These are phyloP conservation scores for Pelusios castaneus DNA, from an alignment of 2,113 vertebrate genomes.

Conservation along the genomic window DNA sequence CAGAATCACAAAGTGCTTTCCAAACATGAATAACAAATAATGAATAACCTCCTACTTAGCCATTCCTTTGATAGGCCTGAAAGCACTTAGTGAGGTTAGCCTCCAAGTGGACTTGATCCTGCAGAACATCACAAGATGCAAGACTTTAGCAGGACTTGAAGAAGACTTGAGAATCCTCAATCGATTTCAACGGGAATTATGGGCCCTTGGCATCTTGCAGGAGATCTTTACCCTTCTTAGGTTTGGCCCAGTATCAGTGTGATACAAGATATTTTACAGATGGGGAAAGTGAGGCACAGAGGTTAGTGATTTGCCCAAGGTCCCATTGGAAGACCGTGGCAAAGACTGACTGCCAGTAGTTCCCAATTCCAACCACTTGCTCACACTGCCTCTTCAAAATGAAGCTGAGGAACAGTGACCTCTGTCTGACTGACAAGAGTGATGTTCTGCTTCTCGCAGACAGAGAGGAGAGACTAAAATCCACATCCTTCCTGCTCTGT, in stretches of 20 bases:
- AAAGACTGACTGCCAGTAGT: background rate
- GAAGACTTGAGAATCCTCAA: background rate
- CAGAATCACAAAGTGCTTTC: background rate
- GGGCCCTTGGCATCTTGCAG: background rate
- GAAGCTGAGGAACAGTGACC: background rate
- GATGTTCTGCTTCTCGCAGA: conserved; percentile 45
- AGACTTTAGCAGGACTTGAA: rapidly evolving
- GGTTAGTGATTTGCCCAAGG: background rate
- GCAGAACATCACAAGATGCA: background rate
- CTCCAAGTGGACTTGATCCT: conserved; percentile 35
- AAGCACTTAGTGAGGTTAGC: conserved; percentile 35
- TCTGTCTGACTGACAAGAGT: conserved; percentile 17
- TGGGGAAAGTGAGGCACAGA: rapidly evolving
- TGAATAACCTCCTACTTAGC: background rate
- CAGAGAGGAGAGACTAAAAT: conserved; percentile 1
- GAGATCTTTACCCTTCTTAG: background rate
- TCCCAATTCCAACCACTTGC: background rate
- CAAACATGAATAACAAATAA: background rate
- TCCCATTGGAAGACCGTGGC: background rate
- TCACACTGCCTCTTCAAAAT: background rate
- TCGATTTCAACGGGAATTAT: background rate
- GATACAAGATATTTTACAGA: background rate
- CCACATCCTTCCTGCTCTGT: conserved; percentile 66
- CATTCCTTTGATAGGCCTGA: background rate
- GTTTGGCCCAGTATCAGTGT: background rate